phyloP scores from a whole-genome alignment of 2,113 vertebrate genomes.

The Furnarius figulus region DNA sequence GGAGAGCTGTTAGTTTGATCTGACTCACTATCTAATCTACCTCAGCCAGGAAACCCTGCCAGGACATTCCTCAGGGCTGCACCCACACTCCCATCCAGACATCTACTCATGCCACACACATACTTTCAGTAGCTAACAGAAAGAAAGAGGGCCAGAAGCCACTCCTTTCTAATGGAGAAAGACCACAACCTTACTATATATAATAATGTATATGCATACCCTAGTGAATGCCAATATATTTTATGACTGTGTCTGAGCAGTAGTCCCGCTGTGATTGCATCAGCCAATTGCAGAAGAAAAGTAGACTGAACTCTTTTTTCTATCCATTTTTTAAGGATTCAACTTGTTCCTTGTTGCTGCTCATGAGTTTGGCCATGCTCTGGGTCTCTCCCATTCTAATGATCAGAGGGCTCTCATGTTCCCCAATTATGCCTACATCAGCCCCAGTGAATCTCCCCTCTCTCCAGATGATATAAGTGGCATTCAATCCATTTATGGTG shows the following conservation, averaged over 20 bases:
- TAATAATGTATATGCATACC: not conserved
- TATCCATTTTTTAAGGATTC: slow-evolving; percentile 75
- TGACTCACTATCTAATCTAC: slow-evolving; percentile 39
- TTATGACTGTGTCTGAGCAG: not conserved
- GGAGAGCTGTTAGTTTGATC: not conserved
- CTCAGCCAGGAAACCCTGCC: slow-evolving; percentile 4
- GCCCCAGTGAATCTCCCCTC: slow-evolving; percentile 78
- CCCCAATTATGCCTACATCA: slow-evolving; percentile 79
- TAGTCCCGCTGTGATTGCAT: not conserved
- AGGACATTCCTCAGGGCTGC: slow-evolving; percentile 40
- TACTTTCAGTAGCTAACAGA: not conserved
- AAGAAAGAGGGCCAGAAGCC: not conserved
- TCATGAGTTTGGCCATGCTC: slow-evolving; percentile 93
- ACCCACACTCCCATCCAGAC: slow-evolving; percentile 11
- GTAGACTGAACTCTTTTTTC: not conserved
- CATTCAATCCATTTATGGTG: slow-evolving; percentile 94
- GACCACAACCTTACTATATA: not conserved
- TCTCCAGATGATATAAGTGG: slow-evolving; percentile 85
- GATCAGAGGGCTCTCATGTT: slow-evolving; percentile 89
- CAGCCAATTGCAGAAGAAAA: not conserved
- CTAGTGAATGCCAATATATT: not conserved
- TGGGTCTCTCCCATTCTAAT: slow-evolving; percentile 88
- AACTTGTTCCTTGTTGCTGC: slow-evolving; percentile 91
- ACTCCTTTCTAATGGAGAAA: not conserved
- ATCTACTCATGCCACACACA: not conserved